Conservation (phyloP, 1,140 invertebrate species). For the Cherax destructor region DNA sequence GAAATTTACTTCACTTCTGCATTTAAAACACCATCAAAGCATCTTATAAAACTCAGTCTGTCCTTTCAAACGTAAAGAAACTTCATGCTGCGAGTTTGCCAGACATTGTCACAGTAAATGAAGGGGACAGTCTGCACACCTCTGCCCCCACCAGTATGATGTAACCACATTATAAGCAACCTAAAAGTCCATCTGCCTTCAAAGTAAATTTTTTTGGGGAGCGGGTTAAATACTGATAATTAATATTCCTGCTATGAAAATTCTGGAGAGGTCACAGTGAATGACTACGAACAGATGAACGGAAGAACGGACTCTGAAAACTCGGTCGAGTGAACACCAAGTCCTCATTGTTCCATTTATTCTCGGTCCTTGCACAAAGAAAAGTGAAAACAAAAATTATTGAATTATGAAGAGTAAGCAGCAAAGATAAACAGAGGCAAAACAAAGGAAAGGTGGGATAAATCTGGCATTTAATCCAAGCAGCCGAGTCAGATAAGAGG, state of each 20-base stretch:
- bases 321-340: no score
- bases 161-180: background rate
- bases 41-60: background rate
- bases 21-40: background rate
- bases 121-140: background rate
- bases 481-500: background rate
- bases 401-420: background rate
- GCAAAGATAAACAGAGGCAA: background rate
- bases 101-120: background rate
- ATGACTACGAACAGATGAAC: no score
- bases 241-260: background rate
- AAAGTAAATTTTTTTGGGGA: background rate
- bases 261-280: background rate
- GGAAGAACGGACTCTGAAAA: no score
- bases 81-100: background rate
- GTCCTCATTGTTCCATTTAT: no score
- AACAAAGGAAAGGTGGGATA: background rate
- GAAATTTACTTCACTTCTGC: conserved; percentile 6
- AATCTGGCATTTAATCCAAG: background rate
- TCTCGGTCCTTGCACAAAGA: no score
- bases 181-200: conserved; percentile 11
- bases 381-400: background rate
- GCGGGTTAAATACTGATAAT: background rate
- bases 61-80: background rate
- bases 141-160: background rate